Percentiles rank a stretch among this genome's conserved stretches.
Evolutionary conservation across 2,888 invertebrate species (phyloP).

Genomic region (Myopa testacea): DNA sequence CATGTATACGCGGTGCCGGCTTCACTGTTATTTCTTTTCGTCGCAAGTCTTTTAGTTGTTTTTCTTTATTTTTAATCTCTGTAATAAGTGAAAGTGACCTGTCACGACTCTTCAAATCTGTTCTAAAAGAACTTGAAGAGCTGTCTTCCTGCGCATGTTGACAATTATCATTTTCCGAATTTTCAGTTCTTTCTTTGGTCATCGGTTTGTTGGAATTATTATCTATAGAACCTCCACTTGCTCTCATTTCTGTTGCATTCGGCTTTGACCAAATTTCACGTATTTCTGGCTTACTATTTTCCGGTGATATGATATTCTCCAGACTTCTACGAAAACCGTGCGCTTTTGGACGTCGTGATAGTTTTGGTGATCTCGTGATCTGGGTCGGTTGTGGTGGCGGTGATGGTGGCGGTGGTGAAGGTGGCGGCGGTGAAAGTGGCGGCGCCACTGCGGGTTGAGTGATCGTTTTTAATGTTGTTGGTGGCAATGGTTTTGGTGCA

Average conservation of each 20-base stretch:
- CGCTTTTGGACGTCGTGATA: slow-evolving; percentile 10
- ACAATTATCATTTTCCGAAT: neutral
- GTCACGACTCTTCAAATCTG: neutral
- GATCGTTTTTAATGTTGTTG: neutral
- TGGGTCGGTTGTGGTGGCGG: neutral
- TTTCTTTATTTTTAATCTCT: neutral
- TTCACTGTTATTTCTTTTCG: no score
- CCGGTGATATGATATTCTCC: neutral
- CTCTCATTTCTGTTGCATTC: slow-evolving; percentile 30
- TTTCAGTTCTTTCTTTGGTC: neutral
- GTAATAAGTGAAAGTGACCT: neutral
- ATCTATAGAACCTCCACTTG: slow-evolving; percentile 15
- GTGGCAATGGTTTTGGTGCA: neutral
- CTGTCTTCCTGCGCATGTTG: neutral
- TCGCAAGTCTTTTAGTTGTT: no score
- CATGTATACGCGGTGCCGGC: no score
- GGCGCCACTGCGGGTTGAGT: no score
- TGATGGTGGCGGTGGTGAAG: neutral
- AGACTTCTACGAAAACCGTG: slow-evolving; percentile 2
- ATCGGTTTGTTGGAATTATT: neutral
- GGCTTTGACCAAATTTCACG: slow-evolving; percentile 32
- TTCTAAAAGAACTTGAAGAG: neutral
- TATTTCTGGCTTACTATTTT: neutral
- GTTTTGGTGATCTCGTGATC: neutral
- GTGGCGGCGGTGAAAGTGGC: neutral